Conservation (phyloP, 2,888 invertebrate species). For the Idaea straminata region DNA sequence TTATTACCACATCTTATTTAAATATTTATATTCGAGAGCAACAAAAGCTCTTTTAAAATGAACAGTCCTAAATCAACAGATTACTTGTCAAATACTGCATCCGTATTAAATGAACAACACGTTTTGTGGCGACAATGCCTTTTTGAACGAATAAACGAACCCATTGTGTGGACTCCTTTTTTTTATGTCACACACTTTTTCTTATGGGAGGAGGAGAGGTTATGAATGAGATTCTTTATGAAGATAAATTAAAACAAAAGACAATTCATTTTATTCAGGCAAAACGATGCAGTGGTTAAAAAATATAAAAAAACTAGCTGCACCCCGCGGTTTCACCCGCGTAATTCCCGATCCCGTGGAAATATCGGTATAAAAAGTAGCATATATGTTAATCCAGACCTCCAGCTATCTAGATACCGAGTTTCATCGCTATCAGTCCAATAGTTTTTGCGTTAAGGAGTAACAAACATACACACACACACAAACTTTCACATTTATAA, state of each 20-base stretch:
- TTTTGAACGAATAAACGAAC: constrained; percentile 32
- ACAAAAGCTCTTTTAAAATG: constrained; percentile 32
- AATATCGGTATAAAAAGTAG: too few relatives aligned
- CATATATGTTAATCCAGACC: too few relatives aligned
- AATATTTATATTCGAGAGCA: constrained; percentile 11
- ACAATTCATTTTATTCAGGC: not conserved
- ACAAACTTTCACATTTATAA: too few relatives aligned
- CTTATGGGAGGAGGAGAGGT: not conserved
- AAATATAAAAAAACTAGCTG: too few relatives aligned
- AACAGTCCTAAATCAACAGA: constrained; percentile 48
- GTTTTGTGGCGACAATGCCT: constrained; percentile 41
- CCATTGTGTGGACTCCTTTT: constrained; percentile 38
- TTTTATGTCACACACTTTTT: not conserved
- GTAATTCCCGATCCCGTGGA: too few relatives aligned
- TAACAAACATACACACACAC: too few relatives aligned
- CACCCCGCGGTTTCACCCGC: too few relatives aligned
- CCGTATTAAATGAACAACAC: constrained; percentile 41
- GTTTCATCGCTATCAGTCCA: too few relatives aligned
- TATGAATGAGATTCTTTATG: not conserved
- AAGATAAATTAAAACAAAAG: not conserved
- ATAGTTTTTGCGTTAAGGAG: too few relatives aligned
- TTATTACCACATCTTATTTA: constrained; percentile 1
- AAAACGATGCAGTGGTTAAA: not conserved
- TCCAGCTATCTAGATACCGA: too few relatives aligned
- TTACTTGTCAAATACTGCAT: constrained; percentile 40